Conservation (phyloP, 2,888 invertebrate species). For the Willowsia nigromaculata region DNA sequence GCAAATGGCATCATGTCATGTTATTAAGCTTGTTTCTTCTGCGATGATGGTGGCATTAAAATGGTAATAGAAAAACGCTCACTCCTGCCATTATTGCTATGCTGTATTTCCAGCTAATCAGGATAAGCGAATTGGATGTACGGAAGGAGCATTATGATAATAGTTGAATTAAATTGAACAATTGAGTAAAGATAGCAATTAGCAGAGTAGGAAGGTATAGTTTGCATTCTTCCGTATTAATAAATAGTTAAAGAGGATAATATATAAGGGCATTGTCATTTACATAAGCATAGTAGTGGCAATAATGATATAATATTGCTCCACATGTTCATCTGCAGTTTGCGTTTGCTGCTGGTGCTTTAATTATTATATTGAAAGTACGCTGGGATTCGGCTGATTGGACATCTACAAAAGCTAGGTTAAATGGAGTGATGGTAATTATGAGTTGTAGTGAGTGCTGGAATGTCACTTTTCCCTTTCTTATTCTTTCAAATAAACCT, state of each 20-base stretch:
- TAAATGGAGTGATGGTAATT: no score
- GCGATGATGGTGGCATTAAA: background rate
- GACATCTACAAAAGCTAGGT: no score
- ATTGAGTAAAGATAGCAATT: conserved; percentile 31
- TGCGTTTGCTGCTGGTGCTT: no score
- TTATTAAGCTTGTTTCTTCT: no score
- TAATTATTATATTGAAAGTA: no score
- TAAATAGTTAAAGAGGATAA: no score
- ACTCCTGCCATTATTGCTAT: background rate
- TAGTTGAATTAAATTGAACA: background rate
- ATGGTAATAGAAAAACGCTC: background rate
- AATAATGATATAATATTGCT: background rate
- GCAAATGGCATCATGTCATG: background rate
- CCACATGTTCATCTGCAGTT: background rate
- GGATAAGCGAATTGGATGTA: conserved; percentile 4
- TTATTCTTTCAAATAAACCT: background rate
- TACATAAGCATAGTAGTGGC: background rate
- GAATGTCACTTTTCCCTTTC: background rate
- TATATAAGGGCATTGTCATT: background rate
- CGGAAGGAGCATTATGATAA: background rate
- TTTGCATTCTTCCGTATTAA: no score
- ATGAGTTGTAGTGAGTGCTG: background rate
- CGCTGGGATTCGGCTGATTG: no score
- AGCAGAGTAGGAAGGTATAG: no score
- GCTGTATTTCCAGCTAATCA: background rate